Percentiles rank a stretch among this genome's conserved stretches.
These are phyloP conservation scores for Pelvicachromis taeniatus DNA, from an alignment of 2,113 vertebrate species.

Conservation along the genomic window DNA sequence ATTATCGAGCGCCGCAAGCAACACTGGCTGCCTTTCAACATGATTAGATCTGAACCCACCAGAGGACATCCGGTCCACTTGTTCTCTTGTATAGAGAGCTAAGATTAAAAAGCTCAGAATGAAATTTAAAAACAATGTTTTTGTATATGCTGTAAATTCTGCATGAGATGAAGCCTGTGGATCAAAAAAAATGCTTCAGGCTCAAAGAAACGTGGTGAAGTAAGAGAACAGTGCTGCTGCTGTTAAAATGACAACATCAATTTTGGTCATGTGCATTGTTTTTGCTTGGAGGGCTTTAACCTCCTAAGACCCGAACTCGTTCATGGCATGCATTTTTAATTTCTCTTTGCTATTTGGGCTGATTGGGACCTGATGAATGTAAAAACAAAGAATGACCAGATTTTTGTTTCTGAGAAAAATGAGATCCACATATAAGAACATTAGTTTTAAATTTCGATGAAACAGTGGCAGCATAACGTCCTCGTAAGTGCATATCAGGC, in stretches of 20 bases:
- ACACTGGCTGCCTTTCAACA: conserved; percentile 41
- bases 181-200: not conserved
- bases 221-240: not conserved
- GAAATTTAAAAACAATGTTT: not conserved
- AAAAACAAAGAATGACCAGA: too few species aligned
- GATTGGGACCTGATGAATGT: too few species aligned
- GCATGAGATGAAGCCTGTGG: not conserved
- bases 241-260: not conserved
- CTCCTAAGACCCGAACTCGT: too few species aligned
- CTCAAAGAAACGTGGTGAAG: not conserved
- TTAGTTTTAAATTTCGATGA: too few species aligned
- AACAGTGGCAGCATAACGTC: too few species aligned
- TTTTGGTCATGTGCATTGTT: not conserved
- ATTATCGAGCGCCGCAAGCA: conserved; percentile 49
- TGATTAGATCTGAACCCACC: conserved; percentile 56
- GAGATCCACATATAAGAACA: too few species aligned
- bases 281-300: not conserved
- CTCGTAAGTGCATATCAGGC: too few species aligned
- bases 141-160: conserved; percentile 12
- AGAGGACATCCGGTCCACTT: conserved; percentile 42
- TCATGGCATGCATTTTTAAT: too few species aligned
- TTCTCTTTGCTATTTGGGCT: too few species aligned
- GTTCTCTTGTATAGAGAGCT: conserved; percentile 14
- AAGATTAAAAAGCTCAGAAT: conserved; percentile 32
- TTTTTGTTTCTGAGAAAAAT: too few species aligned